Evolutionary conservation across 2,888 invertebrate species (phyloP).

Genomic region (Melieria omissa): DNA sequence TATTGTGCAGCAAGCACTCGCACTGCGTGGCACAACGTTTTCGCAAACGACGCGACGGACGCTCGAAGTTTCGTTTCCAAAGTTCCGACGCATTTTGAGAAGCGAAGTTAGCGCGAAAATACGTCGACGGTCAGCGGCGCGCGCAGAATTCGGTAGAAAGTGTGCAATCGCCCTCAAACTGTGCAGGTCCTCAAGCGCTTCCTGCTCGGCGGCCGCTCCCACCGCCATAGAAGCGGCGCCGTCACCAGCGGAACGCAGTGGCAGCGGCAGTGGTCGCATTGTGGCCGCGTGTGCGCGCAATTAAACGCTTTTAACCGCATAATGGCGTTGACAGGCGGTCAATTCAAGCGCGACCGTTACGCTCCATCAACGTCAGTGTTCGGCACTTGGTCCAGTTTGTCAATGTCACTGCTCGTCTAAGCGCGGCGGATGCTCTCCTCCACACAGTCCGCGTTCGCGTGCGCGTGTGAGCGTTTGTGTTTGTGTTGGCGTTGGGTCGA

Average conservation of each 20-base stretch:
- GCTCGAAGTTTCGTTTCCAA: too few species aligned
- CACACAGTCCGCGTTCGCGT: not conserved
- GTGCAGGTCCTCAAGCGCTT: too few species aligned
- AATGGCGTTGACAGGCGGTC: conserved; percentile 62
- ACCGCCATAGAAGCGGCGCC: conserved; percentile 12
- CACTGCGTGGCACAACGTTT: conserved; percentile 47
- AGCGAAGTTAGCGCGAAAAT: too few species aligned
- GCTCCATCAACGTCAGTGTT: conserved; percentile 43
- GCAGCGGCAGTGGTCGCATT: conserved; percentile 14
- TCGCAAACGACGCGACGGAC: conserved; percentile 20
- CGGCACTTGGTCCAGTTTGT: conserved; percentile 51
- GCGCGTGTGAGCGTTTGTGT: conserved; percentile 8
- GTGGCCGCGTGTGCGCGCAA: conserved; percentile 38
- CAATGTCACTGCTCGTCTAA: conserved; percentile 50
- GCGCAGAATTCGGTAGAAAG: too few species aligned
- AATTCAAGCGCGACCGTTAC: conserved; percentile 58
- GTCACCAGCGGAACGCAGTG: conserved; percentile 8
- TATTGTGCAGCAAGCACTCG: conserved; percentile 52
- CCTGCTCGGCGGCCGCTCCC: conserved; percentile 2
- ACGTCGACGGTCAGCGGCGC: not conserved
- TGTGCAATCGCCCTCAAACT: too few species aligned
- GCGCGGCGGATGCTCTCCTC: conserved; percentile 41
- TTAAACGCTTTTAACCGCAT: conserved; percentile 58
- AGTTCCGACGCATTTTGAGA: too few species aligned
- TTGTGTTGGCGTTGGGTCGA: conserved; percentile 9